Evolutionary conservation across 2,113 vertebrate genomes (phyloP).

Genomic region (Pachypanchax playfairii): DNA sequence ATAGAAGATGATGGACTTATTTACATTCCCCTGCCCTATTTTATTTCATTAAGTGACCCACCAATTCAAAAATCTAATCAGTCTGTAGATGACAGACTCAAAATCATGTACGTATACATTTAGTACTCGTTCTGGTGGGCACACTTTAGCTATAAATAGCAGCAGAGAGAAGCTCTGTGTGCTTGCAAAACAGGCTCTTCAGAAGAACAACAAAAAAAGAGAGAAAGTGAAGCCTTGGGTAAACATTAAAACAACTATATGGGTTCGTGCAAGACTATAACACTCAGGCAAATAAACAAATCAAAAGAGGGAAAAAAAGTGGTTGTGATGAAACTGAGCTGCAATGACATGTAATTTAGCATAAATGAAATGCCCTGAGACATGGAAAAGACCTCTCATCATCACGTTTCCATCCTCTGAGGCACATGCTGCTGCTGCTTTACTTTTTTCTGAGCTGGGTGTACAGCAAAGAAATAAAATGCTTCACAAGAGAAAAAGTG

Average conservation of each 20-base stretch:
- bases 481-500: conserved; percentile 8
- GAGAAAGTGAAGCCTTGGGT: conserved; percentile 3
- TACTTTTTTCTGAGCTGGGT: conserved; percentile 13
- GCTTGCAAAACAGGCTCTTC: conserved; percentile 28
- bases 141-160: conserved; percentile 45
- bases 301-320: conserved; percentile 50
- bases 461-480: not conserved
- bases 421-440: conserved; percentile 38
- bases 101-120: not conserved
- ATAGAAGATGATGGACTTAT: not conserved
- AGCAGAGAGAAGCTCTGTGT: conserved; percentile 15
- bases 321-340: conserved; percentile 65
- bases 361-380: conserved; percentile 19
- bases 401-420: conserved; percentile 38
- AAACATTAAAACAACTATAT: conserved; percentile 33
- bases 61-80: conserved; percentile 25
- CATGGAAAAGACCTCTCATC: conserved; percentile 31
- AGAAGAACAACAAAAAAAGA: conserved; percentile 18
- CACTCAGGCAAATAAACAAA: conserved; percentile 57
- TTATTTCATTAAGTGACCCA: conserved; percentile 28
- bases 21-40: not conserved
- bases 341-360: conserved; percentile 62
- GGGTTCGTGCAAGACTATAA: conserved; percentile 30
- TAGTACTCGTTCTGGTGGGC: not conserved
- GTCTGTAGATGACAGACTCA: not conserved